Percentiles rank a stretch among this genome's conserved stretches.
Evolutionary conservation across 2,113 vertebrate species (phyloP).

Genomic region (Haemorhous mexicanus): DNA sequence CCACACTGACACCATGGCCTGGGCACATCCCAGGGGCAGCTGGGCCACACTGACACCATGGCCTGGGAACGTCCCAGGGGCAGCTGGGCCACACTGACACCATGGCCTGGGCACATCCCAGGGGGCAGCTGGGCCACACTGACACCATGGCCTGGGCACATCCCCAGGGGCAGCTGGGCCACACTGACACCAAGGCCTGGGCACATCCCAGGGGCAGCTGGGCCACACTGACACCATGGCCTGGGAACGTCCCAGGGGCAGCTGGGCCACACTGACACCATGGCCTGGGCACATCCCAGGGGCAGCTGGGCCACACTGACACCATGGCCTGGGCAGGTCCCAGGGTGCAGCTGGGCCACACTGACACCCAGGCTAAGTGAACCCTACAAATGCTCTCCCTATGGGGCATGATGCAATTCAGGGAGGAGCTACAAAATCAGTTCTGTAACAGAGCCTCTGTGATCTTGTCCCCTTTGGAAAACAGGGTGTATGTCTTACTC

Average conservation of each 20-base stretch:
- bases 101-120: no score
- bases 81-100: no score
- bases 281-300: no score
- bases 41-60: neutral
- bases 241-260: no score
- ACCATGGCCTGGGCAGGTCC: no score
- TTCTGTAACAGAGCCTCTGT: neutral
- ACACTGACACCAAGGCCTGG: neutral
- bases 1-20: neutral
- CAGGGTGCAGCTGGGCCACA: no score
- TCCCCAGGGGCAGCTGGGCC: no score
- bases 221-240: neutral
- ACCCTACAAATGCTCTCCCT: neutral
- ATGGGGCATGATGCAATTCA: rapidly evolving
- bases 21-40: no score
- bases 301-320: neutral
- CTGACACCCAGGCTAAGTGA: neutral
- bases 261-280: neutral
- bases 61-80: no score
- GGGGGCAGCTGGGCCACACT: no score
- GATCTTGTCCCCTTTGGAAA: neutral
- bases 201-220: no score
- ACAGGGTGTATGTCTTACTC: neutral
- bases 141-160: neutral
- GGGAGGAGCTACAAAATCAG: neutral